These are phyloP conservation scores for Apeira syringaria DNA, from an alignment of 2,888 invertebrate genomes.

Conservation along the genomic window DNA sequence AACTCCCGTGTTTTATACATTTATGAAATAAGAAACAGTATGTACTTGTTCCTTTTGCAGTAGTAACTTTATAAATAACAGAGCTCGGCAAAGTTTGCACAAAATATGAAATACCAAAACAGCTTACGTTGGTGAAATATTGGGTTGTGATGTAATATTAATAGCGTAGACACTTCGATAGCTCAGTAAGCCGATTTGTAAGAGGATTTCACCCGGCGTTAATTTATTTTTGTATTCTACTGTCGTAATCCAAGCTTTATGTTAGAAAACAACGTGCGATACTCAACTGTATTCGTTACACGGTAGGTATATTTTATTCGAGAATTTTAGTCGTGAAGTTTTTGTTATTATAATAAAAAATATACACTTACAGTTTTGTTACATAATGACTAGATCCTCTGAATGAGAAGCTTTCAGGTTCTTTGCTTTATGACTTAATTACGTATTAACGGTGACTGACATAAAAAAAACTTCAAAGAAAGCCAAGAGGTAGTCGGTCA, in stretches of 20 bases:
- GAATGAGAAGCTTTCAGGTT: too few species aligned
- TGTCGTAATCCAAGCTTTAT: slow-evolving; percentile 27
- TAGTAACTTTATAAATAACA: background rate
- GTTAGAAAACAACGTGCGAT: slow-evolving; percentile 10
- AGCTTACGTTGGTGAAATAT: slow-evolving; percentile 23
- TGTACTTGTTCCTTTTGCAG: background rate
- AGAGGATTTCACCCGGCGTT: slow-evolving; percentile 21
- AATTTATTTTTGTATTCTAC: slow-evolving; percentile 31
- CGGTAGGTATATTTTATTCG: background rate
- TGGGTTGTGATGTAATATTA: slow-evolving; percentile 31
- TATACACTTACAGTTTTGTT: too few species aligned
- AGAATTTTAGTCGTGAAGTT: background rate
- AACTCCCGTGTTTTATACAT: too few species aligned
- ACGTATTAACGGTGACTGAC: too few species aligned
- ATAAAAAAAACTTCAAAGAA: too few species aligned
- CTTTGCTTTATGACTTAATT: too few species aligned
- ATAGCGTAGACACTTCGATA: slow-evolving; percentile 29
- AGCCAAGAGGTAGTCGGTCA: too few species aligned
- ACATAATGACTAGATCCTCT: too few species aligned
- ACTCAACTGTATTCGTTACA: background rate
- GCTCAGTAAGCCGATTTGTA: slow-evolving; percentile 30
- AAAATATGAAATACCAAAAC: slow-evolving; percentile 10
- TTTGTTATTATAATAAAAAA: too few species aligned
- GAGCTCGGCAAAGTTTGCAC: slow-evolving; percentile 13
- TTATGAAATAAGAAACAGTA: too few species aligned